Evolutionary conservation across 2,888 invertebrate species (phyloP).

Genomic region (Pterostichus niger): DNA sequence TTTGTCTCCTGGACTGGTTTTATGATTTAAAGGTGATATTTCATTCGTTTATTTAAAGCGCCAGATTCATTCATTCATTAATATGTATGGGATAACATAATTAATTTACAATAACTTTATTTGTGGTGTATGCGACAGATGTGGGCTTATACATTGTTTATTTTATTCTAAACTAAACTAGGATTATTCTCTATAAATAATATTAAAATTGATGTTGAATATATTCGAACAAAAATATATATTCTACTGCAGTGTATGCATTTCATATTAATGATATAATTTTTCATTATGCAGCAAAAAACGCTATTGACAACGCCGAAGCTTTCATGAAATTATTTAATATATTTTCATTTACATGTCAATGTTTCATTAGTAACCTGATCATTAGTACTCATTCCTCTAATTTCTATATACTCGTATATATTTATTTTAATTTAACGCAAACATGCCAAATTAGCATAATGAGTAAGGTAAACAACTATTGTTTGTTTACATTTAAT

Average conservation of each 20-base stretch:
- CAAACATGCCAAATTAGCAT: conserved; percentile 43
- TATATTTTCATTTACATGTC: conserved; percentile 53
- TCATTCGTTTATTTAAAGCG: background rate
- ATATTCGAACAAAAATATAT: no score
- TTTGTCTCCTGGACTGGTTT: background rate
- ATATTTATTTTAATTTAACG: conserved; percentile 55
- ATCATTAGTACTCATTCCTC: conserved; percentile 32
- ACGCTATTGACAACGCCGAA: background rate
- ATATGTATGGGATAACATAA: no score
- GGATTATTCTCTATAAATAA: no score
- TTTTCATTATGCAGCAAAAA: conserved; percentile 13
- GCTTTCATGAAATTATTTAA: conserved; percentile 15
- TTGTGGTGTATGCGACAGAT: no score
- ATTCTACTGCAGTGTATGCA: no score
- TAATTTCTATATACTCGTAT: conserved; percentile 43
- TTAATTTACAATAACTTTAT: no score
- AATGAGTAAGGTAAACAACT: conserved; percentile 43
- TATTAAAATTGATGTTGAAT: no score
- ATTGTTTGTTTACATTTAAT: conserved; percentile 48
- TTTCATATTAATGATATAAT: conserved; percentile 1
- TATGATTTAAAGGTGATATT: background rate
- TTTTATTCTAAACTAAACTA: no score
- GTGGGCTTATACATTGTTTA: no score
- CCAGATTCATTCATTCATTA: no score
- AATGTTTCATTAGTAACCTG: conserved; percentile 47